Evolutionary conservation across 92 coral and sea anemone genomes (phyloP), one percentile per base, ranked within the genome.

Genomic region (Ricordea florida): DNA sequence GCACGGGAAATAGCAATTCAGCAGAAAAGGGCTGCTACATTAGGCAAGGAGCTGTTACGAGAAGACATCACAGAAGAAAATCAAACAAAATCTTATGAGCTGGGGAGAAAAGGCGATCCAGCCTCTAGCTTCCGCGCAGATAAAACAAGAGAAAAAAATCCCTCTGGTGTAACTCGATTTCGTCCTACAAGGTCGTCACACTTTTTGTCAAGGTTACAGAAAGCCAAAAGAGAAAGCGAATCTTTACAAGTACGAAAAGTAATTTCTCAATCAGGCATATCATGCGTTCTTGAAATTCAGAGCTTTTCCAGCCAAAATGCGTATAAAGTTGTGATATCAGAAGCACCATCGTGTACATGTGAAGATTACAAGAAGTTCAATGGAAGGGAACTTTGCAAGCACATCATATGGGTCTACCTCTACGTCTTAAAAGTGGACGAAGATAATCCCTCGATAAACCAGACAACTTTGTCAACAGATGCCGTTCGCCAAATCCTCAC

Each of bases 281-380:
- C 64, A 32, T 32, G 42, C 28, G n/a, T 32, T 57, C 22, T 57
- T 57, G 64, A 57, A 57, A 18, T 57, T 33, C 42, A 57, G 64
- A 15, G 68, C 50, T 61, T 35, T 13, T 32, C 22, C 22, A 36
- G 50, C 42, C 11, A 23, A 24, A 61, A 6, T 21, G 10, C 22
- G 24, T 40, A 61, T 37, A n/a, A 61, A 61, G 50, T 38, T 20
- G 36, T 15, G 25, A 24, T 61, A 40, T 61, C 50, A 4, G 35
- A 38, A 61, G 51, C 68, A 23, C 68, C 68, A 61, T 23, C 34
- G 14, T 25, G 51, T 45, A 16, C 51, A 17, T 52, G 60, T 52
- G 60, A 26, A 13, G 60, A 52, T 52, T 52, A 52, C 60, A 52
- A 23, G 60, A 52, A 27, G 60, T 52, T 52, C 36, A 25, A 11